These are phyloP conservation scores for Pristionchus mayeri DNA, from an alignment of 2,888 invertebrate species.

Conservation along the genomic window DNA sequence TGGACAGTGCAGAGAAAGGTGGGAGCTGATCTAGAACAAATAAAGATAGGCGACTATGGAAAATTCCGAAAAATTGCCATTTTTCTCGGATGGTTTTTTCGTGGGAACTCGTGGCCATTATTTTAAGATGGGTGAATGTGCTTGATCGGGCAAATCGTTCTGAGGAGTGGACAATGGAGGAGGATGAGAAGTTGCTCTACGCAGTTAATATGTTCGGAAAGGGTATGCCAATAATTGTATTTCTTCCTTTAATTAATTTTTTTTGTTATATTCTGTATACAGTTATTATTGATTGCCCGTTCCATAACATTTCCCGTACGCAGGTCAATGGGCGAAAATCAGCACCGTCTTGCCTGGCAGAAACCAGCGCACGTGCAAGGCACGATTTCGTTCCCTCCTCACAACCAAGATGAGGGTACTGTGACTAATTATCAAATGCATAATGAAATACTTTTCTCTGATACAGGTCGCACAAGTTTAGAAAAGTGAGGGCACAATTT, in stretches of 20 bases:
- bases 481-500: too few species aligned
- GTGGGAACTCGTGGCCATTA: neutral
- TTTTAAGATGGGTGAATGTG: conserved; percentile 62
- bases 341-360: conserved; percentile 61
- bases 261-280: too few species aligned
- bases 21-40: neutral
- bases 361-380: conserved; percentile 53
- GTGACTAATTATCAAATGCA: too few species aligned
- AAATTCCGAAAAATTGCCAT: too few species aligned
- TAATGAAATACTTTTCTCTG: too few species aligned
- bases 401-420: conserved; percentile 59
- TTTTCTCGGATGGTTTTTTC: neutral
- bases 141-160: conserved; percentile 60
- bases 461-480: too few species aligned
- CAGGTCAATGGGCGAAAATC: conserved; percentile 68
- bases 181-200: conserved; percentile 83
- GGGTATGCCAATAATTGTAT: conserved; percentile 78
- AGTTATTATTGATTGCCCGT: too few species aligned
- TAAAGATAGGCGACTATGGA: too few species aligned
- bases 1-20: conserved; percentile 77
- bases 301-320: neutral
- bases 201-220: conserved; percentile 82
- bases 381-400: conserved; percentile 56
- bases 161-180: conserved; percentile 82
- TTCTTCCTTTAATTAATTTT: too few species aligned